Evolutionary conservation across 2,888 invertebrate species (phyloP), one percentile per base, ranked within the genome.

Genomic region (Drosophila anceps): DNA sequence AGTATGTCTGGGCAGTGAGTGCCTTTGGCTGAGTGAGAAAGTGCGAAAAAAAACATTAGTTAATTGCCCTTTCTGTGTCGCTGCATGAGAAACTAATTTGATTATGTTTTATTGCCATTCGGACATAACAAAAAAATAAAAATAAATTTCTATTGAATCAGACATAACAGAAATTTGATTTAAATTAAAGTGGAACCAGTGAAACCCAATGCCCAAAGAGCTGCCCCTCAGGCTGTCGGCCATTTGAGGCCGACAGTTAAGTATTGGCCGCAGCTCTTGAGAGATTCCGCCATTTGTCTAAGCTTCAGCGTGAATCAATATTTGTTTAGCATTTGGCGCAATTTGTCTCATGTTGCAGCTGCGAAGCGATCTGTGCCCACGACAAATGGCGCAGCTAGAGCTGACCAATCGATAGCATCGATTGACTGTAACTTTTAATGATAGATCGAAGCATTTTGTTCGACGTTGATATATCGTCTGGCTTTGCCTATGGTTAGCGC

Each of bases 251-350:
- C 54, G 20, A 46, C 20, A 29, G 31, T 65, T 31, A 39, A 72
- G 53, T 53, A 43, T 44, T 54, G 33, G 44, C n/a, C 44, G 44
- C 31, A 66, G 24, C 39, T 35, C 60, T 46, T 61, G 35, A 58
- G 53, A 18, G 57, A 37, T 18, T 53, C 29, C 33, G 39, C 60
- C 39, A 69, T 69, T 69, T 57, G 50, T 9, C 60, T 41, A 8
- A 31, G 37, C 35, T 18, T 27, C 20, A 24, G 46, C 20, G 41
- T 37, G 54, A 18, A 4, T 39, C 46, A 69, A 48, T 54, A 69
- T 70, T 31, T 29, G 24, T 0, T 6, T 18, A 29, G 12, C 29
- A 13, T 29, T 39, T 13, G 12, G 27, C 27, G 1, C 6, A 24
- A 54, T 24, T 33, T 29, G 54, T 55, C 54, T 55, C 54, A 55